Base-by-base conservation (phyloP, 2,888 invertebrate species). In the Zhengitettix transpicula region DNA sequence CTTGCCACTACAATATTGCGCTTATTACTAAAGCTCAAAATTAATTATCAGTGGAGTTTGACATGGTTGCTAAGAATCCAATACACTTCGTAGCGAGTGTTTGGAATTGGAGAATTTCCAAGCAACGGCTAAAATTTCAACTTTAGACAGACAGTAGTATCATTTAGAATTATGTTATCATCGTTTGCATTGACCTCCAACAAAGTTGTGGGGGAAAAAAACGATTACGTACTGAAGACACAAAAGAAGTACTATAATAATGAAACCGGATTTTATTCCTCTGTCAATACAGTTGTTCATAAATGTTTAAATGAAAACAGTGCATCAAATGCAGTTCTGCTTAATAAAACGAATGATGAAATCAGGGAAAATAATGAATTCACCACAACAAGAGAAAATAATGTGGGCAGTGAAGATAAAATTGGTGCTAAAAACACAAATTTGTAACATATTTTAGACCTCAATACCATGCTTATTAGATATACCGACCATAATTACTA, bases 71-170 rank as follows among this genome's bases (percentile, higher is more conserved):
- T 77, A 74, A 61, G 69, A 72, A 60, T 67, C 66, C 47, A 63
- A 66, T 11, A 69, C 67, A 64, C 68, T 75, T 56, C 66, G 72
- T 60, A 68, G 71, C 41, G 72, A 72, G 74, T 73, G 76, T 61
- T 57, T 72, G 8, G 71, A 73, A 61, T 65, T 74, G 52, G 71
- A 71, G 57, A 75, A 77, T 64, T 73, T 72, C 64, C 74, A 76
- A 67, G 76, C 75, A 10, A 73, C 74, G 41, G 72, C 76, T 1
- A 74, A 76, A 65, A 65, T 77, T 40, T 72, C 75, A 40, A 67
- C 73, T 15, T 66, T 77, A 56, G 73, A 75, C 40, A 71, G 72
- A 52, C 72, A n/a, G n/a, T n/a, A 75, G 61, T 71, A 73, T 61
- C 69, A 71, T 17, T 69, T 71, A 14, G 74, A 75, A 11, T 67